Evolutionary conservation across 2,888 invertebrate genomes (phyloP).

Genomic region (Blera fallax): DNA sequence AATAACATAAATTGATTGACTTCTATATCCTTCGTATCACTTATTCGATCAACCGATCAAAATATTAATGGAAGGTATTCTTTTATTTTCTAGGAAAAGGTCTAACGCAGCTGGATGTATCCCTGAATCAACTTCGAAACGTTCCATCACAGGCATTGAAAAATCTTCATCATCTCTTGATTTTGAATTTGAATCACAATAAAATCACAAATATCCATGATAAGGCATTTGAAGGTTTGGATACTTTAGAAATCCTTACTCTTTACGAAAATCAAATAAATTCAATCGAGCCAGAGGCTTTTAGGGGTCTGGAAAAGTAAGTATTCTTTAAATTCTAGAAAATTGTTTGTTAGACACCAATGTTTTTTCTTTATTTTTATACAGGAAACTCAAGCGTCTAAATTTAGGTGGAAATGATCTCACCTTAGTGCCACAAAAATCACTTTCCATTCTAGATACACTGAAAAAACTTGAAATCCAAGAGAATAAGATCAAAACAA

Average conservation of each 20-base stretch:
- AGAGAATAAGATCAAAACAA: slow-evolving; percentile 90
- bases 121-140: slow-evolving; percentile 90
- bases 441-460: slow-evolving; percentile 90
- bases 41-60: no score
- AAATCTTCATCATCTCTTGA: slow-evolving; percentile 91
- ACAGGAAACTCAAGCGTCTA: slow-evolving; percentile 89
- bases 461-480: slow-evolving; percentile 94
- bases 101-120: slow-evolving; percentile 93
- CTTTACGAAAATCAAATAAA: slow-evolving; percentile 93
- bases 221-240: slow-evolving; percentile 92
- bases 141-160: slow-evolving; percentile 92
- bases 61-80: no score
- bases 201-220: slow-evolving; percentile 90
- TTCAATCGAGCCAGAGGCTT: slow-evolving; percentile 90
- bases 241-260: slow-evolving; percentile 92
- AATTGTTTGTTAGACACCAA: background rate
- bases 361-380: background rate
- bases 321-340: slow-evolving; percentile 70
- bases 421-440: slow-evolving; percentile 89
- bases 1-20: no score
- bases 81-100: slow-evolving; percentile 86
- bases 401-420: slow-evolving; percentile 94
- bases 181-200: slow-evolving; percentile 95
- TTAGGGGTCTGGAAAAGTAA: slow-evolving; percentile 93
- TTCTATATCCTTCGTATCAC: no score